Percentiles rank a stretch among this genome's conserved stretches.
These are phyloP conservation scores for Hippoglossus stenolepis DNA, from an alignment of 2,113 vertebrate species.

Conservation along the genomic window DNA sequence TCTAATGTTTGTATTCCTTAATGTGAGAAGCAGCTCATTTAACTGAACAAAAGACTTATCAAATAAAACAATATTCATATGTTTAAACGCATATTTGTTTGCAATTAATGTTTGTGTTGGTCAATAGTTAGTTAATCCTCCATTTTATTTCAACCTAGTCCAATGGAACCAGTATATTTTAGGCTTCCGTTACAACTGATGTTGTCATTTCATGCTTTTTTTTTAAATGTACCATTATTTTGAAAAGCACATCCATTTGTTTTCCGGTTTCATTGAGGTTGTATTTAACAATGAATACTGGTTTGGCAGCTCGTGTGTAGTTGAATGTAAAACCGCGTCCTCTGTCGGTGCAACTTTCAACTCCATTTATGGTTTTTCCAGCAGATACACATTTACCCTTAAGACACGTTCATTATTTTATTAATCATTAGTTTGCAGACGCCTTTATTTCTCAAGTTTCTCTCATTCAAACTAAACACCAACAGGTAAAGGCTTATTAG, in stretches of 20 bases:
- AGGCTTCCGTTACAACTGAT: fast-evolving
- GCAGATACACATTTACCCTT: not conserved
- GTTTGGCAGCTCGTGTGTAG: slow-evolving; percentile 13
- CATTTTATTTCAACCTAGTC: too few relatives aligned
- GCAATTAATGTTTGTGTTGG: too few relatives aligned
- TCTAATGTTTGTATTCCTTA: too few relatives aligned
- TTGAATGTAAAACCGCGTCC: slow-evolving; percentile 42
- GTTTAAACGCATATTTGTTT: too few relatives aligned
- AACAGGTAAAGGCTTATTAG: not conserved
- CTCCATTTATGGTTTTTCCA: slow-evolving; percentile 39
- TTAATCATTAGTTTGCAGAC: not conserved
- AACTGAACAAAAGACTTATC: too few relatives aligned
- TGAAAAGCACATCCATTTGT: not conserved
- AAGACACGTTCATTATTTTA: not conserved
- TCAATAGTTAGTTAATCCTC: too few relatives aligned
- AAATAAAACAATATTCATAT: too few relatives aligned
- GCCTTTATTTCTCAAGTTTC: not conserved
- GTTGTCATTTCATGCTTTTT: not conserved
- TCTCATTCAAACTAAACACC: not conserved
- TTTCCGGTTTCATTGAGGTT: slow-evolving; percentile 31
- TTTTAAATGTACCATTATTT: slow-evolving; percentile 14
- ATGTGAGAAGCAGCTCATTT: too few relatives aligned
- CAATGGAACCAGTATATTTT: too few relatives aligned
- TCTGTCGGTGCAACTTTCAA: slow-evolving; percentile 46
- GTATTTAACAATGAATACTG: not conserved